phyloP scores from a whole-genome alignment of 1,140 invertebrate genomes.

The Neodiprion fabricii region DNA sequence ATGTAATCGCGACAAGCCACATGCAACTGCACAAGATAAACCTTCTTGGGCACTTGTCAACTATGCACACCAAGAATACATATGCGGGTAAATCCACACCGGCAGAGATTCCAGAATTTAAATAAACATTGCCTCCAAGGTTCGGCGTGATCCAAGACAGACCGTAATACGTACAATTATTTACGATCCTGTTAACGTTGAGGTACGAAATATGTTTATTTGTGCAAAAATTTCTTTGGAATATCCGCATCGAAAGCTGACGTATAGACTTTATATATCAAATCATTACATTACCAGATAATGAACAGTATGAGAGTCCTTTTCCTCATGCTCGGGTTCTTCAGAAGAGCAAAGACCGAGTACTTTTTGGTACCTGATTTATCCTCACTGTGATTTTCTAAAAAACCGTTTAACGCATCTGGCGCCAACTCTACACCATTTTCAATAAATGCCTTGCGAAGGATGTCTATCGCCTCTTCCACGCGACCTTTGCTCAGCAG shows the following conservation, averaged over 20 bases:
- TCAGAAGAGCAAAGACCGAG: slow-evolving; percentile 73
- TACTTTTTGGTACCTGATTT: slow-evolving; percentile 58
- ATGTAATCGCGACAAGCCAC: slow-evolving; percentile 69
- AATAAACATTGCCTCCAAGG: slow-evolving; percentile 74
- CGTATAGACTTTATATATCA: background rate
- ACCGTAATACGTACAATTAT: slow-evolving; percentile 82
- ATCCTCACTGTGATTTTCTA: slow-evolving; percentile 51
- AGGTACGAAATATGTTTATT: slow-evolving; percentile 17
- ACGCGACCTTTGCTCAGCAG: slow-evolving; percentile 75
- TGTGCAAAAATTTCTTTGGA: background rate
- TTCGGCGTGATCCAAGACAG: slow-evolving; percentile 79
- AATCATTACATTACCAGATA: slow-evolving; percentile 68
- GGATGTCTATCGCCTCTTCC: slow-evolving; percentile 72
- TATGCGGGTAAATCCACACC: slow-evolving; percentile 82
- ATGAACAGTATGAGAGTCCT: slow-evolving; percentile 79
- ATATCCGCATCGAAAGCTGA: slow-evolving; percentile 9
- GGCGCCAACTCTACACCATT: slow-evolving; percentile 68
- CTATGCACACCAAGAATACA: slow-evolving; percentile 69
- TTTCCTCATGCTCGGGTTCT: slow-evolving; percentile 73
- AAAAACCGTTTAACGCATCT: slow-evolving; percentile 64
- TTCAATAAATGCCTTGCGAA: slow-evolving; percentile 73
- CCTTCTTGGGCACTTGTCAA: slow-evolving; percentile 77
- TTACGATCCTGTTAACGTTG: slow-evolving; percentile 71
- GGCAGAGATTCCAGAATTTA: slow-evolving; percentile 81
- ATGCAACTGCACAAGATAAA: slow-evolving; percentile 73